A percentile compares a stretch with the other conserved stretches of the same genome.
phyloP scores from a whole-genome alignment of 2,797 vertebrate genomes.

The Alfaro cultratus region DNA sequence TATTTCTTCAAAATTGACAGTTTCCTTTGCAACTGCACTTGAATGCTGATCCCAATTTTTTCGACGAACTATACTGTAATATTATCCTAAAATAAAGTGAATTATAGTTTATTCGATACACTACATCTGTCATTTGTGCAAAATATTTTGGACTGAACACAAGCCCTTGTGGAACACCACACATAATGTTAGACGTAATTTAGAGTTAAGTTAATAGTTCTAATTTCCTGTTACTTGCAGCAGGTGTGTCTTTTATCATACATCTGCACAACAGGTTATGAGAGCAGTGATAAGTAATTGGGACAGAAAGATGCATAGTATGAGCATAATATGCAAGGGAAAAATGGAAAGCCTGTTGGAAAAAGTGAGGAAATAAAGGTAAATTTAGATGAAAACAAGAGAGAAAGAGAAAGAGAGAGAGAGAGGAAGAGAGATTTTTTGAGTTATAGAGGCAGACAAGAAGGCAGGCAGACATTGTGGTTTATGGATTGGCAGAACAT shows the following conservation, averaged over 20 bases:
- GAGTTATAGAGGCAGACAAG: constrained; percentile 30
- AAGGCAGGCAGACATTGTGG: constrained; percentile 23
- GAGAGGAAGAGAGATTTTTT: constrained; percentile 9
- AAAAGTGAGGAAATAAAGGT: constrained; percentile 13
- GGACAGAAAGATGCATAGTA: constrained; percentile 16
- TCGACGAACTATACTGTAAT: neutral
- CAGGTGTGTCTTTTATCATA: constrained; percentile 71
- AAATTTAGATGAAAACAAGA: constrained; percentile 26
- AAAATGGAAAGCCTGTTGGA: neutral
- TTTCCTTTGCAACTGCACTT: neutral
- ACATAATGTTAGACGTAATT: neutral
- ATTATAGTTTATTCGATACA: neutral
- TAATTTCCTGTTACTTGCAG: neutral
- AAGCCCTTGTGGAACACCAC: neutral
- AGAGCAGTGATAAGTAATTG: constrained; percentile 27
- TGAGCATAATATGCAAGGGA: neutral
- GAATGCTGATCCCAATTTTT: neutral
- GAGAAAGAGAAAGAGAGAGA: constrained; percentile 24
- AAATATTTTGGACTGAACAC: neutral
- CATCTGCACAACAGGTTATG: constrained; percentile 71
- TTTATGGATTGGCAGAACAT: constrained; percentile 56
- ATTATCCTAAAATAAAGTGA: neutral
- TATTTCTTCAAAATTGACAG: neutral
- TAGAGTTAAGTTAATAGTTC: neutral
- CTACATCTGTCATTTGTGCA: neutral